Conservation (phyloP, 2,797 vertebrate genomes). For the Amphiprion clarkii region DNA sequence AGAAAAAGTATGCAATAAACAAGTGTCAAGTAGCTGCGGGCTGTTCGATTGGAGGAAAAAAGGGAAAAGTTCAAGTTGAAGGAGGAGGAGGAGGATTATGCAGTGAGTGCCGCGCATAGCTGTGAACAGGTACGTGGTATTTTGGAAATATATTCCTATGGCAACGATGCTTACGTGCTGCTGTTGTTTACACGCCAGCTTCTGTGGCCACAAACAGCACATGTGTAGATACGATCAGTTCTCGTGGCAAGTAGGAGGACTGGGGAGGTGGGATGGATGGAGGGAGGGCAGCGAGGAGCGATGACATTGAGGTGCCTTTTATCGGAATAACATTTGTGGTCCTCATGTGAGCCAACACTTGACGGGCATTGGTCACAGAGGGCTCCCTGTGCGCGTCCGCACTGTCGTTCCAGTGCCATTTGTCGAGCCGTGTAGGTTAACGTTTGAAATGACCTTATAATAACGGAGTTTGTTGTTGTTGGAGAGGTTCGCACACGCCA, state of each 20-base stretch:
- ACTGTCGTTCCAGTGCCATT: conserved; percentile 24
- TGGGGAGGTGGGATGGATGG: conserved; percentile 1
- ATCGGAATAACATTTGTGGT: conserved; percentile 20
- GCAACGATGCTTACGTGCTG: conserved; percentile 30
- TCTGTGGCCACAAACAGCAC: conserved; percentile 33
- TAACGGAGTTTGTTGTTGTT: conserved; percentile 38
- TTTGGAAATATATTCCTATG: conserved; percentile 24
- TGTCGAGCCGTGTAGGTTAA: conserved; percentile 19
- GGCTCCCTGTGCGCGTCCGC: conserved; percentile 30
- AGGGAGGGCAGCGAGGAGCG: conserved; percentile 57
- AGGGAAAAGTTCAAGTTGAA: conserved; percentile 75
- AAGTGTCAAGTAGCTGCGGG: conserved; percentile 67
- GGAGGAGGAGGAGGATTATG: conserved; percentile 69
- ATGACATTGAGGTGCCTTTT: conserved; percentile 77
- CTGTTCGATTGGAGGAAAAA: conserved; percentile 53
- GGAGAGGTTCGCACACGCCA: conserved; percentile 14
- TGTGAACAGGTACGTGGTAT: conserved; percentile 75
- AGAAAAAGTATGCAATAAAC: conserved; percentile 72
- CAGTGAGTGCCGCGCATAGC: conserved; percentile 61
- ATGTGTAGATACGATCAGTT: conserved; percentile 47
- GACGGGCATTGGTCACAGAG: conserved; percentile 22
- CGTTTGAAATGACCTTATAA: conserved; percentile 52
- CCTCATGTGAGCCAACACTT: conserved; percentile 20
- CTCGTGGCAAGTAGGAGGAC: conserved; percentile 13
- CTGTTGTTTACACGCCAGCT: conserved; percentile 46